phyloP scores from a whole-genome alignment of 2,113 vertebrate genomes.

The Cebus imitator region DNA sequence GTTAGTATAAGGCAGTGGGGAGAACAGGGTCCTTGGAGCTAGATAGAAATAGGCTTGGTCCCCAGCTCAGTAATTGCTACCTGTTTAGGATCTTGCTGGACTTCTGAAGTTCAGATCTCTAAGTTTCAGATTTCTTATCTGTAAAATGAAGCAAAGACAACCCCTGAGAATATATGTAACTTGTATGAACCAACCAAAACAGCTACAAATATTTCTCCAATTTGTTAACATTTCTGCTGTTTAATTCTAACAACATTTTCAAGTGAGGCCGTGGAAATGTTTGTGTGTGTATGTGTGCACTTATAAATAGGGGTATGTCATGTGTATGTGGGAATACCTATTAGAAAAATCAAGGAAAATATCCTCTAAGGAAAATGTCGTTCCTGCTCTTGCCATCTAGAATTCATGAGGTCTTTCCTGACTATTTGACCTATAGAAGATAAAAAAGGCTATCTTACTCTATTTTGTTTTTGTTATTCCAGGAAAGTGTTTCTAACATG shows the following conservation, averaged over 20 bases:
- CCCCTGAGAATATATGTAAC: not conserved
- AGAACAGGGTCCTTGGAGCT: not conserved
- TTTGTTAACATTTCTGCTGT: not conserved
- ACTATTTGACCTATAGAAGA: not conserved
- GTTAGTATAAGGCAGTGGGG: not conserved
- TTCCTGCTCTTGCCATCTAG: not conserved
- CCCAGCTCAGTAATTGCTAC: not conserved
- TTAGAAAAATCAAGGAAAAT: not conserved
- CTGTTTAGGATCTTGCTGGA: not conserved
- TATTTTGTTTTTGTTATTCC: not conserved
- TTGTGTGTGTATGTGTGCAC: not conserved
- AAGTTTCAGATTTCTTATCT: not conserved
- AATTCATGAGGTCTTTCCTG: not conserved
- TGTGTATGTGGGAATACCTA: no score
- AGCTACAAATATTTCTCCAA: not conserved
- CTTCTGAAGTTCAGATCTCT: not conserved
- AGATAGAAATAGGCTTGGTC: not conserved
- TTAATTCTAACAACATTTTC: not conserved
- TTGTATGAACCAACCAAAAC: not conserved
- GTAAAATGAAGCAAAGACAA: not conserved
- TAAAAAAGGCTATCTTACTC: not conserved
- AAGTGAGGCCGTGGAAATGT: not conserved
- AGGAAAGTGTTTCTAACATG: not conserved
- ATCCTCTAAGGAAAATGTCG: not conserved
- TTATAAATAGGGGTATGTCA: not conserved